phyloP scores from a whole-genome alignment of 2,888 invertebrate species.

The Orthosia cruda region DNA sequence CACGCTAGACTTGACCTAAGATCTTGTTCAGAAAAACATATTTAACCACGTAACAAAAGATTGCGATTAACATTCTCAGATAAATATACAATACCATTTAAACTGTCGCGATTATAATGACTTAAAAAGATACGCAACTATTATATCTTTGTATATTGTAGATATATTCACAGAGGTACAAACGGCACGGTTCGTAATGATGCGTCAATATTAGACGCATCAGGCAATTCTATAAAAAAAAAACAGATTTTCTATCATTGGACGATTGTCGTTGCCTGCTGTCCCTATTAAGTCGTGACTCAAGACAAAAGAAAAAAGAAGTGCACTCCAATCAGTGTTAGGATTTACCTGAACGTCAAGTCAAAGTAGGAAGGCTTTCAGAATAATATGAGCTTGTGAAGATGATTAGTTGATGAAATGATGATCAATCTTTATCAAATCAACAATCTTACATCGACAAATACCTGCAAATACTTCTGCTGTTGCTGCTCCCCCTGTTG shows the following conservation, averaged over 20 bases:
- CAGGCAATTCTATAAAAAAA: neutral
- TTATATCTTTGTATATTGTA: slow-evolving; percentile 2
- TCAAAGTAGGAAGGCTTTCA: neutral
- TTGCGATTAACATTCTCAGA: slow-evolving; percentile 15
- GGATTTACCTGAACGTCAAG: neutral
- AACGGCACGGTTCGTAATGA: neutral
- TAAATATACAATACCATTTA: slow-evolving; percentile 16
- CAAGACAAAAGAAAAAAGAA: neutral
- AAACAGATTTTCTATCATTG: neutral
- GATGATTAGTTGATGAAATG: slow-evolving; percentile 31
- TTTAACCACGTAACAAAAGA: neutral
- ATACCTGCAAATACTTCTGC: slow-evolving; percentile 88
- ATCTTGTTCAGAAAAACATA: slow-evolving; percentile 4
- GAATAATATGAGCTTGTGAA: neutral
- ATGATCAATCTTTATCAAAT: slow-evolving; percentile 19
- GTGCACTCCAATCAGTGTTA: too few species aligned
- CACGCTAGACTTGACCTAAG: neutral
- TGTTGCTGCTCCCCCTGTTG: slow-evolving; percentile 83
- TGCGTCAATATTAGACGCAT: neutral
- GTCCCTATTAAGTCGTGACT: slow-evolving; percentile 8
- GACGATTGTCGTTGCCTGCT: neutral
- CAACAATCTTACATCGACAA: slow-evolving; percentile 48
- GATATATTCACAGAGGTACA: neutral
- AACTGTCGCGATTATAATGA: neutral
- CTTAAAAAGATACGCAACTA: slow-evolving; percentile 7